These are phyloP conservation scores for Cinara cedri DNA, from an alignment of 2,888 invertebrate species.

Conservation along the genomic window DNA sequence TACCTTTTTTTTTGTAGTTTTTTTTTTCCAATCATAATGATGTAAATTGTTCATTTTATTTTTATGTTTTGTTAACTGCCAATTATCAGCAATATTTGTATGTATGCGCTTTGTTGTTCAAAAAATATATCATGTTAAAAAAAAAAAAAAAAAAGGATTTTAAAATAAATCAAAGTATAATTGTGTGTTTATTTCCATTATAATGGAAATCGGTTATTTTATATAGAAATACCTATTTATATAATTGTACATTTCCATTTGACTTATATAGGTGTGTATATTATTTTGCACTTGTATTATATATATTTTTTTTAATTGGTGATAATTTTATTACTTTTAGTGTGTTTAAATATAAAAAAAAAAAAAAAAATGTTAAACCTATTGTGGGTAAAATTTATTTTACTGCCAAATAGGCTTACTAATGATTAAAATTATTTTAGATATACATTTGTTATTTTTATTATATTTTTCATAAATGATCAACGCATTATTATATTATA, in stretches of 20 bases:
- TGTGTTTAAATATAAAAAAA: constrained; percentile 33
- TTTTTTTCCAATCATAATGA: constrained; percentile 16
- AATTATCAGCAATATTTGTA: constrained; percentile 42
- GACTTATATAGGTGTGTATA: constrained; percentile 36
- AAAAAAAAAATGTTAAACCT: constrained; percentile 9
- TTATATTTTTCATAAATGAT: constrained; percentile 40
- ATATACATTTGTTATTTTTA: constrained; percentile 20
- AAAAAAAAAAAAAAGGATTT: background rate
- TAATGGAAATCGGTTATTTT: constrained; percentile 43
- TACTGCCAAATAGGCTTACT: constrained; percentile 22
- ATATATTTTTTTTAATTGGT: constrained; percentile 32
- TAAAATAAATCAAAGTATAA: background rate
- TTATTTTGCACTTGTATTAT: constrained; percentile 11
- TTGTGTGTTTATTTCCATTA: constrained; percentile 28
- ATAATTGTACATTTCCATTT: constrained; percentile 45
- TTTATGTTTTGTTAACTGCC: constrained; percentile 46
- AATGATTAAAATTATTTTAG: constrained; percentile 29
- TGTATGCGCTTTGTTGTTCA: constrained; percentile 21
- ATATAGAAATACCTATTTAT: constrained; percentile 41
- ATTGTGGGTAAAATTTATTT: constrained; percentile 34
- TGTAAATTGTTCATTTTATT: constrained; percentile 40
- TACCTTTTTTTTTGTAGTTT: constrained; percentile 28
- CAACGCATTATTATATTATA: constrained; percentile 32
- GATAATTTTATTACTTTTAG: constrained; percentile 33
- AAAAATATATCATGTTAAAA: constrained; percentile 1